These are phyloP conservation scores for Chamaea fasciata DNA, from an alignment of 2,113 vertebrate species.

Conservation along the genomic window DNA sequence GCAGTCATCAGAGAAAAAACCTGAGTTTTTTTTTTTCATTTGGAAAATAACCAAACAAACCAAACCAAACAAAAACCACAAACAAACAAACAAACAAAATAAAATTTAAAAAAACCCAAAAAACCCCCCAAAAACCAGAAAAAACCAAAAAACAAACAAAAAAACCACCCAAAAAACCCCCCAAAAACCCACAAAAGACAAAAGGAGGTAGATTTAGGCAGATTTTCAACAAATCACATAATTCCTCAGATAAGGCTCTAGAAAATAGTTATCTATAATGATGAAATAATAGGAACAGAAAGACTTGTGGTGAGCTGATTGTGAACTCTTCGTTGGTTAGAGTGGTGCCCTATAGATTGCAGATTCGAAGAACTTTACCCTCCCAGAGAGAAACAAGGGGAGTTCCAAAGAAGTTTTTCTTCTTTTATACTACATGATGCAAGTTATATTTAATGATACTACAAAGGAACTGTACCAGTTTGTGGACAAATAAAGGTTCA, in stretches of 20 bases:
- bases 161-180: no score
- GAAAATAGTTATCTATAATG: not conserved
- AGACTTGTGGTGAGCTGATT: not conserved
- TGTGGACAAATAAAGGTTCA: not conserved
- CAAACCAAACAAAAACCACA: no score
- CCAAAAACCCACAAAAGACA: not conserved
- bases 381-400: not conserved
- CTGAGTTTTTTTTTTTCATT: accelerated
- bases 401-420: not conserved
- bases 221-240: not conserved
- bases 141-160: no score
- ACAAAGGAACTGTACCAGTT: not conserved
- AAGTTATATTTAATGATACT: not conserved
- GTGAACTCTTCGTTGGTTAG: not conserved
- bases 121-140: no score
- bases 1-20: not conserved
- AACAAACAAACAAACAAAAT: no score
- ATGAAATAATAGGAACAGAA: not conserved
- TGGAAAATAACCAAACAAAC: not conserved
- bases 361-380: not conserved
- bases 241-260: not conserved
- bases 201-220: not conserved
- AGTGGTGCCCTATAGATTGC: not conserved
- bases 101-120: no score
- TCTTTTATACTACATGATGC: not conserved